Base-by-base conservation (phyloP, 2,888 invertebrate genomes). In the Oscheius myriophilus region DNA sequence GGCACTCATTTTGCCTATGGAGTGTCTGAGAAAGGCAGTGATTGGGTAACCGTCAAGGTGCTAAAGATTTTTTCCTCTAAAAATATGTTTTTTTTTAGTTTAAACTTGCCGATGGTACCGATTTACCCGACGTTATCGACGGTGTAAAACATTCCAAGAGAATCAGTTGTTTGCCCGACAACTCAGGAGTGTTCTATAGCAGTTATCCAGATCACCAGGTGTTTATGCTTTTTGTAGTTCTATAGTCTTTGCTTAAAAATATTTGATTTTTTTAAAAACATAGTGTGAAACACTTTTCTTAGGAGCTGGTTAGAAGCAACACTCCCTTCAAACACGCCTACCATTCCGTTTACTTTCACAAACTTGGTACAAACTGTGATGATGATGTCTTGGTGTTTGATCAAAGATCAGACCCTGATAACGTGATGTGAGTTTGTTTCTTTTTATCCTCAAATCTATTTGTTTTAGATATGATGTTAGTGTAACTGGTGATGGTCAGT, bases 311-410 rank as follows among this genome's bases (percentile, higher is more conserved):
- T 1, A 95, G 95, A 89, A 96, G 96, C 1, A 93, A 94, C 0
- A 95, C 95, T 89, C 95, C 95, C 0, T 91, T 91, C 70, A 91
- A 91, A 80, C 93, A 92, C 87, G 90, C 92, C 85, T 91, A 94
- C 88, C 96, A 98, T 88, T 96, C 96, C 87, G 89, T 98, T 53
- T 96, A 92, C 88, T 98, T 94, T 89, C 98, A 98, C 88, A 89
- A 90, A 64, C 87, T 98, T 69, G 93, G 93, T 81, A 94, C 95
- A 42, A 89, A 91, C 14, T 95, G 96, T 87, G 89, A 91, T 0
- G 91, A 94, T 62, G 97, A 97, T 89, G 90, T 95, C 52, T 88
- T 95, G 58, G 92, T 92, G 12, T 93, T 92, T 0, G 94, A 96
- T 87, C 72, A 79, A 42, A 71, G 76, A 1, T 67, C 74, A 4